These are phyloP conservation scores for Scaptomyza tumidula DNA, from an alignment of 2,888 invertebrate genomes.

Conservation along the genomic window DNA sequence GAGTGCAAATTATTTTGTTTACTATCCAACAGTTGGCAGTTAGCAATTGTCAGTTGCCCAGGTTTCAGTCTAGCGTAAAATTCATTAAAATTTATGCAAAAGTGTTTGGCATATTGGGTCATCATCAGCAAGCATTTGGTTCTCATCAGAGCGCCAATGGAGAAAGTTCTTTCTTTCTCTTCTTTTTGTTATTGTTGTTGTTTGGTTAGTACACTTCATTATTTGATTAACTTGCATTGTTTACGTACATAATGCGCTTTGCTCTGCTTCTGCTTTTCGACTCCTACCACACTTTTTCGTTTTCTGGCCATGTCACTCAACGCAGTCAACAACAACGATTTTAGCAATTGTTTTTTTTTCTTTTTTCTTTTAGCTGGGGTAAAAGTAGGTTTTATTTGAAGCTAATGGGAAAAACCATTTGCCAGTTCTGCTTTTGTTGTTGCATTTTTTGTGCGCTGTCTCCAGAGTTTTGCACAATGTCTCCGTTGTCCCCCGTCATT, in stretches of 20 bases:
- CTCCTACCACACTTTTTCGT: slow-evolving; percentile 9
- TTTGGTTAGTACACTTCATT: slow-evolving; percentile 69
- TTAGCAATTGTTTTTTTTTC: slow-evolving; percentile 64
- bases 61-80: slow-evolving; percentile 63
- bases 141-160: slow-evolving; percentile 41
- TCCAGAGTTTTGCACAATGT: slow-evolving; percentile 21
- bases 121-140: slow-evolving; percentile 37
- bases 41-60: slow-evolving; percentile 11
- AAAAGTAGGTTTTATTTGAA: slow-evolving; percentile 74
- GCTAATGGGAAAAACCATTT: slow-evolving; percentile 70
- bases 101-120: slow-evolving; percentile 73
- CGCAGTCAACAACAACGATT: slow-evolving; percentile 40
- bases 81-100: slow-evolving; percentile 78
- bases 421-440: slow-evolving; percentile 47
- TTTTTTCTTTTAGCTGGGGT: slow-evolving; percentile 42
- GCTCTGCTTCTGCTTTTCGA: slow-evolving; percentile 25
- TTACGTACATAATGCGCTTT: slow-evolving; percentile 55
- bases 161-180: slow-evolving; percentile 77
- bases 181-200: slow-evolving; percentile 45
- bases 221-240: slow-evolving; percentile 79
- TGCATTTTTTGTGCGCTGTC: slow-evolving; percentile 29
- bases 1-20: slow-evolving; percentile 69
- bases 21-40: slow-evolving; percentile 26
- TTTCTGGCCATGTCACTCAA: slow-evolving; percentile 50
- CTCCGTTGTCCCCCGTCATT: slow-evolving; percentile 44